Base-by-base conservation (phyloP, 2,113 vertebrate genomes). In the Macroglossus sobrinus region DNA sequence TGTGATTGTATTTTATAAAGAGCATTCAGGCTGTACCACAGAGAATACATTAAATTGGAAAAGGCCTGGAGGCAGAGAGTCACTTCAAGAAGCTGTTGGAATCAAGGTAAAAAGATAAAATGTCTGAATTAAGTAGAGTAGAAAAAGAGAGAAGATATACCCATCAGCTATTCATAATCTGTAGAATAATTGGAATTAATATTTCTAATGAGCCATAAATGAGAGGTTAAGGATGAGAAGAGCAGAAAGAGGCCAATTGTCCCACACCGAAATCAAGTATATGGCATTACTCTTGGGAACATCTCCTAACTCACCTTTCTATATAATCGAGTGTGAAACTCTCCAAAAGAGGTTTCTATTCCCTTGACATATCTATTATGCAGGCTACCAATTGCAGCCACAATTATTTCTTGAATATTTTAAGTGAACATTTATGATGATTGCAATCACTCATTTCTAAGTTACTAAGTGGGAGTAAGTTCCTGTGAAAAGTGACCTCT, bases 401-500 rank as follows among this genome's bases (percentile, higher is more conserved):
- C 61, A 45, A 66, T 45, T 68, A 86, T 69, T 66, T 94, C 82
- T 95, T 84, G 85, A 95, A 79, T 75, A 82, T 95, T 94, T 97
- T 95, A 86, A 96, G 95, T 53, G 74, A 90, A 93, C 35, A 85
- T 86, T 93, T 94, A 74, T 75, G 89, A 92, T 89, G 43, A 91
- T 63, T 71, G 47, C 57, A 91, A 84, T 72, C 59, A 57, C 40
- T 55, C 81, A 86, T 96, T 96, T 97, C 94, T 78, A 95, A 97
- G 93, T 93, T 82, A 79, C 93, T 86, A 86, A 79, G 93, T 96
- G 85, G 85, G 89, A 93, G 82, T 91, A 63, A 91, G 85, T 96
- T 89, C 89, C 95, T 96, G 86, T 86, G 93, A 96, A 90, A 90
- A 96, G 69, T 94, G 95, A 95, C 97, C 88, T 93, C 87, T 96